phyloP scores from a whole-genome alignment of 2,113 vertebrate species.

The Pimephales promelas region DNA sequence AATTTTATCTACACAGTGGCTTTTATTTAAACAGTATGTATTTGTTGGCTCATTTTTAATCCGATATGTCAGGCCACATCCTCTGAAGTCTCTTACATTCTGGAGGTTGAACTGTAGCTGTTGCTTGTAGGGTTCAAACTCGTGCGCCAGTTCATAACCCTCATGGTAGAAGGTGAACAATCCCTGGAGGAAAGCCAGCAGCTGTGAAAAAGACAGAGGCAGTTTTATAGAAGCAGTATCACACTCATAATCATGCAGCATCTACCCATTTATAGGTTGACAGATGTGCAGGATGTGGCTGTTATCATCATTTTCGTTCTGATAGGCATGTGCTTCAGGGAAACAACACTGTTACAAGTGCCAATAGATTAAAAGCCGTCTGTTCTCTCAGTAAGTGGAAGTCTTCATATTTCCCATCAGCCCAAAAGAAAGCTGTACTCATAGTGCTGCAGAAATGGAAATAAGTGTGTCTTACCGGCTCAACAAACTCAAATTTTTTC shows the following conservation, averaged over 20 bases:
- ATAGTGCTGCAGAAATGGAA: background rate
- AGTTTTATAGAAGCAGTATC: background rate
- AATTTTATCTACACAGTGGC: background rate
- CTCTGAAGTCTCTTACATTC: slow-evolving; percentile 83
- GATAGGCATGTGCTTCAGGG: background rate
- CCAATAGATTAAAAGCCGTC: background rate
- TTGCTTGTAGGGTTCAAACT: slow-evolving; percentile 96
- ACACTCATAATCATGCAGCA: background rate
- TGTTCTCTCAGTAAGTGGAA: background rate
- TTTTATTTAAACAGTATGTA: background rate
- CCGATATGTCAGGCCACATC: background rate
- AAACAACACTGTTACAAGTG: background rate
- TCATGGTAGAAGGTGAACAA: slow-evolving; percentile 99
- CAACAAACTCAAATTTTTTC: slow-evolving; percentile 99
- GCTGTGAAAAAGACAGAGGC: slow-evolving; percentile 73
- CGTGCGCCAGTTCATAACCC: slow-evolving; percentile 96
- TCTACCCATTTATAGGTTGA: background rate
- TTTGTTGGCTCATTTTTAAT: background rate
- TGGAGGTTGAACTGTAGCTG: slow-evolving; percentile 98
- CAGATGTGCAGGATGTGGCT: slow-evolving; percentile 16
- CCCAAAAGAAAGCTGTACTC: background rate
- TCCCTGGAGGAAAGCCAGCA: slow-evolving; percentile 97
- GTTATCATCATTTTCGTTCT: background rate
- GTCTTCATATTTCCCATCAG: background rate
- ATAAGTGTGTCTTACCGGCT: slow-evolving; percentile 81